Base-by-base conservation (phyloP, 2,113 vertebrate species). In the Burhinus bistriatus region DNA sequence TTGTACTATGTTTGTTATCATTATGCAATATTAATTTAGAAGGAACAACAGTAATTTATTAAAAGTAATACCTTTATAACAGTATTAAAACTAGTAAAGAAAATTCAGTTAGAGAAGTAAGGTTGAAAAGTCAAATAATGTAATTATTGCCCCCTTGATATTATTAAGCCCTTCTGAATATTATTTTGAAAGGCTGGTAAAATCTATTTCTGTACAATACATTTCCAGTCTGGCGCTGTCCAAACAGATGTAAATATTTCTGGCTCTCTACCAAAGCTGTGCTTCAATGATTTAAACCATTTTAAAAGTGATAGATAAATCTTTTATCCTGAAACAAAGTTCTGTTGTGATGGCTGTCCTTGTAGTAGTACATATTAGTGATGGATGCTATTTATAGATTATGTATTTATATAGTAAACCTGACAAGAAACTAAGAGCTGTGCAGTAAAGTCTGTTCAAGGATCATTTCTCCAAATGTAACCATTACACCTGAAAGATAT, bases 221-320 rank as follows among this genome's bases (percentile, higher is more conserved):
- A 57, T 68, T 92, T 93, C 59, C 51, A 76, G 47, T 52, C 72
- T 89, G 69, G 77, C 0, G 0, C 77, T 84, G 30, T 71, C 34
- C 19, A 51, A 93, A 87, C 18, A 47, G 26, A 71, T 59, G 38
- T 61, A 83, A 97, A 57, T 92, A 93, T 82, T 94, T 87, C 94
- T 97, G 65, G 36, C 57, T 92, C 34, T 32, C 36, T 79, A 58
- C 57, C 32, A 65, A 40, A 84, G 30, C 65, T 91, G 36, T 58
- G 52, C 61, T 79, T 84, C 81, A 65, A 23, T 76, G 44, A 95
- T 91, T 95, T 82, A 87, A 96, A 66, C 36, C 27, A 47, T 82
- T 93, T 95, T 10, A 23, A 91, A 96, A 91, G 69, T 75, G 9
- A 83, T 47, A 89, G 83, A 89, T 89, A 83, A 84, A 59, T 22